Base-by-base conservation (phyloP, 2,797 vertebrate genomes). In the Anniella stebbinsi region DNA sequence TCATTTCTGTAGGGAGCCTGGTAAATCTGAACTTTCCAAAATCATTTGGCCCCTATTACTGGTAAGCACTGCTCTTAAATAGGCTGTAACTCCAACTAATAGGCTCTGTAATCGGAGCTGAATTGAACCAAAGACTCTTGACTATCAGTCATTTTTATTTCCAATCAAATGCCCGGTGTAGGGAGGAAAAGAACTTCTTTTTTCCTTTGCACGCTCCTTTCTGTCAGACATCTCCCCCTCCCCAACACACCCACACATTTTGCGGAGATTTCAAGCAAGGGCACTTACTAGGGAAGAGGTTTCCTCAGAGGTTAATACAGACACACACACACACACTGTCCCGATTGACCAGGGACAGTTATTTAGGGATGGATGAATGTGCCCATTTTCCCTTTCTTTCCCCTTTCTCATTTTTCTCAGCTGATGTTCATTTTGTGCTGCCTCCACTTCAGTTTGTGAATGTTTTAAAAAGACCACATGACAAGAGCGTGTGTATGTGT, bases 41-140 rank as follows among this genome's bases (percentile, higher is more conserved):
- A 97, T 97, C 97, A 97, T 97, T 97, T 97, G 97, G 97, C 96
- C 97, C 95, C 97, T 96, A 97, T 97, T 97, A 97, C 96, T 93
- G 94, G 96, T 95, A 97, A 97, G 97, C 97, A 97, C 94, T 91
- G 95, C 96, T 97, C 96, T 97, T 97, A 97, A 97, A 97, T 91
- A 97, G 97, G 97, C 94, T 97, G 97, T 97, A 97, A 97, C 97
- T 97, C 95, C 95, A 95, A 95, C 96, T 97, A 97, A 97, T 96
- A 97, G 96, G 96, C 95, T 97, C 96, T 95, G 96, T 97, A 97
- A 97, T 96, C 96, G 96, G 94, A 95, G 95, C 5, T 83, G 96
- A 97, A 96, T 96, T 66, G 94, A 97, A 97, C 97, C 97, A 97
- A 97, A 96, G 95, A 92, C 95, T 96, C 95, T 94, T 93, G 94